phyloP scores from a whole-genome alignment of 2,797 vertebrate species.

The Poliocrania exsul region DNA sequence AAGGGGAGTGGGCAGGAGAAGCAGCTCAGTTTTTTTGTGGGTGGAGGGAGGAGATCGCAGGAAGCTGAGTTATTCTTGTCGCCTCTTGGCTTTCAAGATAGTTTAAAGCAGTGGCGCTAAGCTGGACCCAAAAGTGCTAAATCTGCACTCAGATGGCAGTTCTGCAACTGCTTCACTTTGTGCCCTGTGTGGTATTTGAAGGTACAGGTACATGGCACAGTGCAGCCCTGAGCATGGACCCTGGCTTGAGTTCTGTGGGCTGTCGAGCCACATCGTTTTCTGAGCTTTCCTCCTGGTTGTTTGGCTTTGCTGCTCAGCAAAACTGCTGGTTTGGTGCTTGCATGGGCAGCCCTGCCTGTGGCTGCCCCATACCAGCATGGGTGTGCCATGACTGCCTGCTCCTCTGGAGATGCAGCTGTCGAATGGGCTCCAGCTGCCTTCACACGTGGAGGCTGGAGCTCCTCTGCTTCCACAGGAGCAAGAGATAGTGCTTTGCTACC shows the following conservation, averaged over 20 bases:
- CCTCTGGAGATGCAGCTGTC: not conserved
- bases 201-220: not conserved
- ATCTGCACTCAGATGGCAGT: not conserved
- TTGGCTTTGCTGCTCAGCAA: not conserved
- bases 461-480: not conserved
- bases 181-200: not conserved
- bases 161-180: not conserved
- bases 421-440: not conserved
- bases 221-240: not conserved
- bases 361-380: not conserved
- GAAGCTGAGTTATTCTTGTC: conserved; percentile 43
- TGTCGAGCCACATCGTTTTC: accelerated
- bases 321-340: not conserved
- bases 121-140: not conserved
- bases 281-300: not conserved
- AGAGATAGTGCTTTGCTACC: not conserved
- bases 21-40: conserved; percentile 48
- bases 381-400: not conserved
- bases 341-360: not conserved
- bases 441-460: not conserved
- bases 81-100: conserved; percentile 18
- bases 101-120: not conserved
- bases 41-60: conserved; percentile 33
- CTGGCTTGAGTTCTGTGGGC: not conserved
- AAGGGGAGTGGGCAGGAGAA: conserved; percentile 60